Evolutionary conservation across 2,113 vertebrate species (phyloP).

Genomic region (Odontesthes bonariensis): DNA sequence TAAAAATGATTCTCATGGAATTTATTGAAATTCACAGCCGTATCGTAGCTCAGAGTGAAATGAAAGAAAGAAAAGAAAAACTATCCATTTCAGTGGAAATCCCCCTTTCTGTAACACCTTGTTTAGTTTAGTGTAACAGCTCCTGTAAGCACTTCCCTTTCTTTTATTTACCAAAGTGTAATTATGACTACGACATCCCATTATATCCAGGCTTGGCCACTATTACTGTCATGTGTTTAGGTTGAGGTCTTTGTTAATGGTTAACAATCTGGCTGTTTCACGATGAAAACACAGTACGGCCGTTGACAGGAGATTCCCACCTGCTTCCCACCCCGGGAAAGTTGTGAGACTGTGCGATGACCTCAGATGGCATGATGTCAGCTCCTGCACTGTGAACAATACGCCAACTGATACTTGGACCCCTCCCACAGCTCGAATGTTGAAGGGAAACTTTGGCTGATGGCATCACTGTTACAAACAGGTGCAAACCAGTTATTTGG

Average conservation of each 20-base stretch:
- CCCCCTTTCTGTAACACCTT: neutral
- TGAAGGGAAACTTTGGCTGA: slow-evolving; percentile 68
- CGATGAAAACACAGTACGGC: slow-evolving; percentile 38
- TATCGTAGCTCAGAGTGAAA: neutral
- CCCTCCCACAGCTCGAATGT: slow-evolving; percentile 69
- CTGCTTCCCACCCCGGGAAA: slow-evolving; percentile 84
- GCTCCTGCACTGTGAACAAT: slow-evolving; percentile 87
- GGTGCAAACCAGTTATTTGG: slow-evolving; percentile 82
- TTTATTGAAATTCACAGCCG: neutral
- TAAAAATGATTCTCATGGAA: neutral
- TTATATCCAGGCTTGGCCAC: neutral
- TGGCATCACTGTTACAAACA: slow-evolving; percentile 84
- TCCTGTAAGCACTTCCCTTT: slow-evolving; percentile 40
- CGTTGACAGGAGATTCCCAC: slow-evolving; percentile 85
- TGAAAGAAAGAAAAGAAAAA: neutral
- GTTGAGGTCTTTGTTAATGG: slow-evolving; percentile 18
- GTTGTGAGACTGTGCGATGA: slow-evolving; percentile 85
- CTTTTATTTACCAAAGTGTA: slow-evolving; percentile 15
- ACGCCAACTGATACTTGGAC: slow-evolving; percentile 81
- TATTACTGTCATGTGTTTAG: slow-evolving; percentile 6
- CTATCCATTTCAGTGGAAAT: slow-evolving; percentile 16
- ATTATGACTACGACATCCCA: slow-evolving; percentile 2
- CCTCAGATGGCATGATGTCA: slow-evolving; percentile 89
- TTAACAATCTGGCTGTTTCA: slow-evolving; percentile 26
- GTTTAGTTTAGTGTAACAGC: neutral